Conservation (phyloP, 1,140 invertebrate genomes). For the Chrysomallon squamiferum region DNA sequence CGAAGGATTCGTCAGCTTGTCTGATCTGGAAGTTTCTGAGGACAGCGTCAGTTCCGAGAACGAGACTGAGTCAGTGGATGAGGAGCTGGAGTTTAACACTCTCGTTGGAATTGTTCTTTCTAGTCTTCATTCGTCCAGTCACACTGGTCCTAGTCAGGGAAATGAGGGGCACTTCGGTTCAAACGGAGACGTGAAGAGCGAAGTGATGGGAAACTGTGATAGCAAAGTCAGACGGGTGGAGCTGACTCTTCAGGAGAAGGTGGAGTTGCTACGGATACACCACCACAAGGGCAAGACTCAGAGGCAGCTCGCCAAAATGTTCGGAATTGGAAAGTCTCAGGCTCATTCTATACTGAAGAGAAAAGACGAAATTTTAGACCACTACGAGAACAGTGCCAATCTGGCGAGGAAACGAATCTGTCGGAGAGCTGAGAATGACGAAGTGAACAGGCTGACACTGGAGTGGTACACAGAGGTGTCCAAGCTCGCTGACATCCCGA, state of each 20-base stretch:
- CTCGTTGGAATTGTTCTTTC: too few relatives aligned
- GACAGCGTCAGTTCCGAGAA: too few relatives aligned
- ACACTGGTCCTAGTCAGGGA: too few relatives aligned
- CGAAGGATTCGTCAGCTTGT: too few relatives aligned
- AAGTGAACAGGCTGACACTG: constrained; percentile 18
- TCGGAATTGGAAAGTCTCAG: constrained; percentile 25
- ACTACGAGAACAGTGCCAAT: constrained; percentile 7
- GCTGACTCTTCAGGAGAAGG: constrained; percentile 21
- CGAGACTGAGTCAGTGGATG: too few relatives aligned
- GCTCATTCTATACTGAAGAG: constrained; percentile 22
- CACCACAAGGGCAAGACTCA: constrained; percentile 20
- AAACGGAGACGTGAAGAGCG: too few relatives aligned
- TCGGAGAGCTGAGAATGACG: constrained; percentile 20
- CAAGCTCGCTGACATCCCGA: constrained; percentile 8
- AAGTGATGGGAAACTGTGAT: background rate
- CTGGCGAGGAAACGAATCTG: constrained; percentile 18
- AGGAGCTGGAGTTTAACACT: too few relatives aligned
- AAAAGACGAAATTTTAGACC: constrained; percentile 25
- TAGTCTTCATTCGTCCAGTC: too few relatives aligned
- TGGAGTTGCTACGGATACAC: constrained; percentile 13
- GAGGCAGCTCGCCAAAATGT: constrained; percentile 19
- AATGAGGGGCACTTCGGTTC: too few relatives aligned
- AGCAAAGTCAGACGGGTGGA: constrained; percentile 6
- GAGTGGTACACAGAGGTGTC: constrained; percentile 16
- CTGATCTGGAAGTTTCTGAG: too few relatives aligned